Conservation (phyloP, 2,797 vertebrate species). For the Alectoris magna region DNA sequence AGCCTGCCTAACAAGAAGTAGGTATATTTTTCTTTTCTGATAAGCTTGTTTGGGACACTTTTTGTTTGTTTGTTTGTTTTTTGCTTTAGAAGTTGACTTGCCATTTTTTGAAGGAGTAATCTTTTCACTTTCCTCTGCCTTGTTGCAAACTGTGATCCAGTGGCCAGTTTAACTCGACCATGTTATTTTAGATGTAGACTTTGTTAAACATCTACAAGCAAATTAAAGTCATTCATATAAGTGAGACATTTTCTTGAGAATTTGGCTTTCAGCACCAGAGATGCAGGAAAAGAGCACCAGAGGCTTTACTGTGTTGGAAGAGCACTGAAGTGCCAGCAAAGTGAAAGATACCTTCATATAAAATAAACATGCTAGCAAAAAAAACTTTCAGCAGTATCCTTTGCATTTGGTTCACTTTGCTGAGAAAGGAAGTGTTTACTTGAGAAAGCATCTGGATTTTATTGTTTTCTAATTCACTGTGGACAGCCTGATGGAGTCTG, state of each 20-base stretch:
- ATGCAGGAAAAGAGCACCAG: background rate
- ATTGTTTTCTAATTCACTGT: conserved; percentile 47
- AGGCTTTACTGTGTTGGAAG: background rate
- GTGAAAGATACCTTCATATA: background rate
- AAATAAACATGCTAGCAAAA: background rate
- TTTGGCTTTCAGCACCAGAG: conserved; percentile 17
- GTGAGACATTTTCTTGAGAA: background rate
- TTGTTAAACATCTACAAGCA: conserved; percentile 24
- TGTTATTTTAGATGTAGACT: conserved; percentile 11
- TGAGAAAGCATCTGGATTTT: conserved; percentile 61
- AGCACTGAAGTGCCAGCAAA: background rate
- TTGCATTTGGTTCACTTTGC: background rate
- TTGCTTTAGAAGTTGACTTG: background rate
- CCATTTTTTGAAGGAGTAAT: background rate
- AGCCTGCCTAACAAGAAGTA: background rate
- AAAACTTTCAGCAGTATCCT: background rate
- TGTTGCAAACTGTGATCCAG: background rate
- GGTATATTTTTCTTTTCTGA: background rate
- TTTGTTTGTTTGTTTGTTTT: background rate
- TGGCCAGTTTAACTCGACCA: background rate
- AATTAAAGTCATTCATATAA: conserved; percentile 14
- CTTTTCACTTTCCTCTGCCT: background rate
- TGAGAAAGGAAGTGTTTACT: conserved; percentile 57
- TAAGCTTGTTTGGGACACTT: background rate
- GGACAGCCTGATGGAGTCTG: conserved; percentile 61